phyloP scores from a whole-genome alignment of 2,888 invertebrate genomes.

The Cybosia mesomella region DNA sequence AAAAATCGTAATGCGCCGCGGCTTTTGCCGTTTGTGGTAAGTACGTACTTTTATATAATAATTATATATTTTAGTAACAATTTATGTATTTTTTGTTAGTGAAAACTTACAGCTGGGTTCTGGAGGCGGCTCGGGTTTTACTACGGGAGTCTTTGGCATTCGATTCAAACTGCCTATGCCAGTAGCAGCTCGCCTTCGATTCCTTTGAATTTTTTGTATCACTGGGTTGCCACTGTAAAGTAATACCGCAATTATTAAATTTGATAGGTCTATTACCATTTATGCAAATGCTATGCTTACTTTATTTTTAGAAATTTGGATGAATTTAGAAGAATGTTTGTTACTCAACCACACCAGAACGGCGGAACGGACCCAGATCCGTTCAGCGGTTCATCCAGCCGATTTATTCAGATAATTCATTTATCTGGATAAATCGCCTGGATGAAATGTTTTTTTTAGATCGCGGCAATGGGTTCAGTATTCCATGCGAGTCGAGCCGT shows the following conservation, averaged over 20 bases:
- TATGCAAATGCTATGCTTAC: too few relatives aligned
- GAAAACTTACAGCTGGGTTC: conserved; percentile 58
- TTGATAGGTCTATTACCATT: background rate
- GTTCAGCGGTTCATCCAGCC: too few relatives aligned
- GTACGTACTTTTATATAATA: too few relatives aligned
- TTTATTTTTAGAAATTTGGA: background rate
- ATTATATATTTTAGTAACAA: too few relatives aligned
- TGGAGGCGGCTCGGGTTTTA: conserved; percentile 57
- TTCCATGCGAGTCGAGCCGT: background rate
- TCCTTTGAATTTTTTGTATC: conserved; percentile 74
- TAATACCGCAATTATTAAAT: conserved; percentile 23
- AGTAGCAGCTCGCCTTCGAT: conserved; percentile 64
- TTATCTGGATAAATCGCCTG: background rate
- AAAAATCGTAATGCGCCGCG: too few relatives aligned
- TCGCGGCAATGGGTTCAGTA: background rate
- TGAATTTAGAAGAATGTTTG: too few relatives aligned
- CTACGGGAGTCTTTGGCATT: conserved; percentile 63
- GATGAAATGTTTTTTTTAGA: background rate
- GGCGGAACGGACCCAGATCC: background rate
- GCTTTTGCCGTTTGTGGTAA: too few relatives aligned
- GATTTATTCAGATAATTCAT: too few relatives aligned
- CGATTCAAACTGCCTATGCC: conserved; percentile 72
- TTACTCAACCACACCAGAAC: background rate
- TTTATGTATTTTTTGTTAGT: background rate
- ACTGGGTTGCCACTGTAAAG: conserved; percentile 71